These are phyloP conservation scores for Synanthedon tipuliformis DNA, from an alignment of 2,888 invertebrate genomes.

Conservation along the genomic window DNA sequence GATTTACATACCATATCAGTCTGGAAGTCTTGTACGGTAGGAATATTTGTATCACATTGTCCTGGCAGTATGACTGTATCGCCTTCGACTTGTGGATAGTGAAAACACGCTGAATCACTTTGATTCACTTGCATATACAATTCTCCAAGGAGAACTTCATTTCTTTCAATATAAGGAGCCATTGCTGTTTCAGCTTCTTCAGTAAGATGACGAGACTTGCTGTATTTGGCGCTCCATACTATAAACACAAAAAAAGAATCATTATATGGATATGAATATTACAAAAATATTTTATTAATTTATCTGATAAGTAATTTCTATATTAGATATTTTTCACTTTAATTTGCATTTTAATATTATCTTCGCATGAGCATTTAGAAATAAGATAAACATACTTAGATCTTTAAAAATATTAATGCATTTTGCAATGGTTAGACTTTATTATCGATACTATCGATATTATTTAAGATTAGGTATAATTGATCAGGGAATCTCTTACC, in stretches of 20 bases:
- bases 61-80: conserved; percentile 42
- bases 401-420: too few relatives aligned
- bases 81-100: conserved; percentile 34
- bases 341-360: too few relatives aligned
- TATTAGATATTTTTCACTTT: too few relatives aligned
- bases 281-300: too few relatives aligned
- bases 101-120: conserved; percentile 40
- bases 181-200: conserved; percentile 23
- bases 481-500: conserved; percentile 19
- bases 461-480: too few relatives aligned
- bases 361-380: too few relatives aligned
- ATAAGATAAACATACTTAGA: too few relatives aligned
- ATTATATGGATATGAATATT: neutral
- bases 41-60: conserved; percentile 39
- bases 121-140: conserved; percentile 36
- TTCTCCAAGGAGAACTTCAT: conserved; percentile 24
- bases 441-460: too few relatives aligned
- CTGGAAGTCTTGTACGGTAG: conserved; percentile 31
- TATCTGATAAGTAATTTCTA: too few relatives aligned
- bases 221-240: conserved; percentile 60
- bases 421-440: too few relatives aligned
- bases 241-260: conserved; percentile 7
- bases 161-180: conserved; percentile 19
- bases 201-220: conserved; percentile 26
- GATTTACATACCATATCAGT: conserved; percentile 19